Percentiles rank a stretch among this genome's conserved stretches.
These are phyloP conservation scores for Chrysochloris asiatica DNA, from an alignment of 2,113 vertebrate species.

Conservation along the genomic window DNA sequence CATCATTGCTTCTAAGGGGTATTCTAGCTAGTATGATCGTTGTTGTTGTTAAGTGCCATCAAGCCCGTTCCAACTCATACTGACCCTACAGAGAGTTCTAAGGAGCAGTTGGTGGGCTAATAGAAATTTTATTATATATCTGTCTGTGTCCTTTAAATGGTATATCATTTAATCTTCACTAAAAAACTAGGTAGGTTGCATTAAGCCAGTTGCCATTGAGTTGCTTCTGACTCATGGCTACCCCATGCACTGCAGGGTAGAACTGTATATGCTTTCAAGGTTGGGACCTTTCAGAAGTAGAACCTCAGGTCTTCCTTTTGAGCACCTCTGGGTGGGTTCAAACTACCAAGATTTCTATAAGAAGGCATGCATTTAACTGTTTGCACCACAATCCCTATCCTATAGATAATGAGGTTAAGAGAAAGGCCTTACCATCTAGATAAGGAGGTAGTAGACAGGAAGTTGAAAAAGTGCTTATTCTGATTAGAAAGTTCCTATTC, in stretches of 20 bases:
- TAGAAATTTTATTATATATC: neutral
- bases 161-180: neutral
- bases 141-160: neutral
- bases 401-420: neutral
- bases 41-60: too few species aligned
- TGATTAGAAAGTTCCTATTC: neutral
- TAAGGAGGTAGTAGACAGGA: neutral
- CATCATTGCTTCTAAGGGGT: too few species aligned
- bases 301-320: neutral
- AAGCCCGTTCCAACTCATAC: too few species aligned
- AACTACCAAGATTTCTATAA: neutral
- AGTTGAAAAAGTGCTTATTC: neutral
- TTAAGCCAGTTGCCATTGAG: neutral
- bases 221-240: neutral
- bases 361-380: neutral
- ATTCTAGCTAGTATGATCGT: too few species aligned
- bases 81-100: too few species aligned
- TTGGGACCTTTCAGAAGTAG: neutral
- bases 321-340: neutral
- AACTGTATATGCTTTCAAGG: neutral
- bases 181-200: neutral
- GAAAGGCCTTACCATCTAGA: neutral
- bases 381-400: neutral
- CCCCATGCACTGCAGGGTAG: neutral
- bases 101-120: too few species aligned